Base-by-base conservation (phyloP, 2,888 invertebrate genomes). In the Caenorhabditis doughertyi region DNA sequence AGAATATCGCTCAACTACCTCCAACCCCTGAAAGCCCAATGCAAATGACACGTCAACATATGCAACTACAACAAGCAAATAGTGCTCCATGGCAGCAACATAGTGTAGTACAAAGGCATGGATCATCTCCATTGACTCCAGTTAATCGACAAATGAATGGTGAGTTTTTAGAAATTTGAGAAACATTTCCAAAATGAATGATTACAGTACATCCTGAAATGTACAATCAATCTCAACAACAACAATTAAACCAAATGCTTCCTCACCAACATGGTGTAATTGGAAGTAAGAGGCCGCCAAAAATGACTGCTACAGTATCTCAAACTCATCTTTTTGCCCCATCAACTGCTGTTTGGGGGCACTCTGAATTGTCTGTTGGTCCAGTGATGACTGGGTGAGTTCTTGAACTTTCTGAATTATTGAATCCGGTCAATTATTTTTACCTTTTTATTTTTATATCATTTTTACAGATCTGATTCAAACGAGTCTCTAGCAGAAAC, bases 331-430 rank as follows among this genome's bases (percentile, higher is more conserved):
- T 89, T 18, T 90, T 84, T 72, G 83, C 89, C 3, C 90, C 90
- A 0, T 88, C 88, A 23, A 85, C 86, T 13, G 84, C 86, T 13
- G 85, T 90, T 55, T 90, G 90, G 90, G 90, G 90, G 47, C 83
- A 84, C 18, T 83, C 82, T 39, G 89, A 89, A 70, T 73, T 85
- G 27, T 84, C 85, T 13, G 86, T 89, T 25, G 86, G 84, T 27
- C 87, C 88, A 8, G 42, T 88, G 29, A 64, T 53, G n/a, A 76
- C 85, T n/a, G 74, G 80, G 84, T 84, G 3, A 64, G 60, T 39
- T 39, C 18, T 39, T 11, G n/a, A 62, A 47, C 7, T 25, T 11
- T 13, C 23, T 35, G 21, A 5, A 16, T 18, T 16, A 55, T 42
- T 27, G n/a, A 44, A 47, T 21, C 7, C n/a, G 18, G 47, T 35